Conservation (phyloP, 2,797 vertebrate genomes). For the Prunella strophiata region DNA sequence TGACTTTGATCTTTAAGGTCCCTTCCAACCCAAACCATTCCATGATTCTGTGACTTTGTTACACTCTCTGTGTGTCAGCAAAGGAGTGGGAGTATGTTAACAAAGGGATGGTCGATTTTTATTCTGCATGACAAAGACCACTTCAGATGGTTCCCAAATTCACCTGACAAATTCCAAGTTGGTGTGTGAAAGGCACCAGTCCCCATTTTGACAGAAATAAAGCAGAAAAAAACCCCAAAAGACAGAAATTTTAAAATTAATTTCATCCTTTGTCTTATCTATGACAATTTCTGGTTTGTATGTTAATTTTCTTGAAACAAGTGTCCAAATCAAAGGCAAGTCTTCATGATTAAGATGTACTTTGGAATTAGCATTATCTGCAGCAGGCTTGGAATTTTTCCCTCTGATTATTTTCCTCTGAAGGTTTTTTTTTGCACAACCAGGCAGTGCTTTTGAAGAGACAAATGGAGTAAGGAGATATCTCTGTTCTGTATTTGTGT, state of each 20-base stretch:
- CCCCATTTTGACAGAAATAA: neutral
- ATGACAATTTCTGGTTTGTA: neutral
- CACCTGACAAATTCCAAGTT: neutral
- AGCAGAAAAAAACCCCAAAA: neutral
- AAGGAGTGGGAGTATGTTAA: accelerated
- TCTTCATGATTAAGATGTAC: neutral
- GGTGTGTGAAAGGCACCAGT: neutral
- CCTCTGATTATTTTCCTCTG: neutral
- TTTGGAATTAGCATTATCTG: neutral
- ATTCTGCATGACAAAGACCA: neutral
- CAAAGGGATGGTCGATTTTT: accelerated
- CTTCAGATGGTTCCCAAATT: neutral
- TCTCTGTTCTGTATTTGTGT: neutral
- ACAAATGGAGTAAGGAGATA: neutral
- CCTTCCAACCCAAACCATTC: neutral
- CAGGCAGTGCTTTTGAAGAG: neutral
- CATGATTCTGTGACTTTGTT: neutral
- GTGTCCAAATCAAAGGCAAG: conserved; percentile 4
- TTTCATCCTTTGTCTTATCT: neutral
- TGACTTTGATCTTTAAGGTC: neutral
- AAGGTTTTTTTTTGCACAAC: neutral
- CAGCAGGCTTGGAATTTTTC: neutral
- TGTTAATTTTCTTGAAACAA: conserved; percentile 17
- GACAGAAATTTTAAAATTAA: neutral
- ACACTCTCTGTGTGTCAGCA: neutral